Conservation (phyloP, 2,888 invertebrate species). For the Acronicta aceris region DNA sequence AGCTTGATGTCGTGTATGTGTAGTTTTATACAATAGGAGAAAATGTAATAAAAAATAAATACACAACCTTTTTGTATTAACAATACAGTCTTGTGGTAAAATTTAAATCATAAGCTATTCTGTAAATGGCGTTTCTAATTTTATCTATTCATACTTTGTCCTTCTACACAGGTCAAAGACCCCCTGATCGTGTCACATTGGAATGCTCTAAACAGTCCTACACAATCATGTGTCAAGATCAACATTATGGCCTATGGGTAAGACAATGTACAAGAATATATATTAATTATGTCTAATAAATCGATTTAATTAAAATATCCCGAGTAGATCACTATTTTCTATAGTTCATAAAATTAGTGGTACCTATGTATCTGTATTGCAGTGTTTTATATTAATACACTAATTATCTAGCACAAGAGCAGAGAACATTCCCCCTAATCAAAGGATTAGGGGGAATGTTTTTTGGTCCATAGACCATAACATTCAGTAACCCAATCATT, state of each 20-base stretch:
- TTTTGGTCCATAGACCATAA: neutral
- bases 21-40: too few relatives aligned
- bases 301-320: too few relatives aligned
- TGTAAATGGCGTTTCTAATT: slow-evolving; percentile 10
- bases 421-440: too few relatives aligned
- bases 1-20: too few relatives aligned
- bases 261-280: slow-evolving; percentile 44
- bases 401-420: too few relatives aligned
- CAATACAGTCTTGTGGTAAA: neutral
- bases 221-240: slow-evolving; percentile 98
- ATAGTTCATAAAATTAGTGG: too few relatives aligned
- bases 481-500: neutral
- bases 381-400: too few relatives aligned
- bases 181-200: slow-evolving; percentile 98
- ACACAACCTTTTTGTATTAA: too few relatives aligned
- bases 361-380: too few relatives aligned
- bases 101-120: slow-evolving; percentile 8
- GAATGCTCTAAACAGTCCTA: slow-evolving; percentile 98
- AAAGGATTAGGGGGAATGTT: neutral
- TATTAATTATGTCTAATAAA: too few relatives aligned
- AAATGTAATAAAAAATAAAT: too few relatives aligned
- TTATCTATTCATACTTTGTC: slow-evolving; percentile 31
- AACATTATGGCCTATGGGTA: slow-evolving; percentile 97
- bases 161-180: slow-evolving; percentile 92
- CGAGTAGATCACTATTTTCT: too few relatives aligned